These are phyloP conservation scores for Chalcis sispes DNA, from an alignment of 2,888 invertebrate genomes.

Conservation along the genomic window DNA sequence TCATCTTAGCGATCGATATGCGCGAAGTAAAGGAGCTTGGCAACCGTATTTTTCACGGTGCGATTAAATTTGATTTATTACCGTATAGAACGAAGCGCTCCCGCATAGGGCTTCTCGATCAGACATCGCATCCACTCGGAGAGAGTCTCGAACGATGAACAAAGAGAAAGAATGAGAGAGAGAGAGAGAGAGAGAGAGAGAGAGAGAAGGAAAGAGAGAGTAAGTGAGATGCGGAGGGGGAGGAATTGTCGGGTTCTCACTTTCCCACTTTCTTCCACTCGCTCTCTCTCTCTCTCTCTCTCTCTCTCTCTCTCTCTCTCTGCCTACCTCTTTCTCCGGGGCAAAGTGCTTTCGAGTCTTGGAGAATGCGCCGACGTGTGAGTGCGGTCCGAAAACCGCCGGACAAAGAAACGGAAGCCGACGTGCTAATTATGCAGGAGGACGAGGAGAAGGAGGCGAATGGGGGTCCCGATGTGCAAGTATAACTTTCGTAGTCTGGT, in stretches of 20 bases:
- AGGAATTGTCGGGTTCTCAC: too few species aligned
- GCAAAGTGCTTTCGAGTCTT: conserved; percentile 28
- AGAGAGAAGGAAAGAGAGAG: conserved; percentile 4
- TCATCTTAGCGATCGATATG: conserved; percentile 41
- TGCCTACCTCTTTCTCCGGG: neutral
- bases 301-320: too few species aligned
- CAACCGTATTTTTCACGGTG: conserved; percentile 64
- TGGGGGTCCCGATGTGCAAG: conserved; percentile 7
- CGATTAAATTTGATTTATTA: conserved; percentile 71
- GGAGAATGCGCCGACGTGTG: conserved; percentile 38
- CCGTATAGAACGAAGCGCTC: conserved; percentile 47
- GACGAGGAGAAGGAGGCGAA: conserved; percentile 33
- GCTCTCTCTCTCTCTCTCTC: too few species aligned
- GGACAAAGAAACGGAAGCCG: conserved; percentile 62
- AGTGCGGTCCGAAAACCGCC: conserved; percentile 56
- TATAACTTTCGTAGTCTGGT: conserved; percentile 44
- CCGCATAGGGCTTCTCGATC: conserved; percentile 34
- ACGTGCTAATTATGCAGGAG: conserved; percentile 67
- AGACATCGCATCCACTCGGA: too few species aligned
- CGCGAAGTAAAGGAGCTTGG: conserved; percentile 27
- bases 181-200: neutral
- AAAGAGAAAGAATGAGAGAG: neutral
- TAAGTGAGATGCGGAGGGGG: neutral
- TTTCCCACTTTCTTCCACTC: too few species aligned
- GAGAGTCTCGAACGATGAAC: conserved; percentile 2